Percentiles rank a stretch among this genome's conserved stretches.
Conservation (phyloP, 2,797 vertebrate species). For the Apogon talboti region DNA sequence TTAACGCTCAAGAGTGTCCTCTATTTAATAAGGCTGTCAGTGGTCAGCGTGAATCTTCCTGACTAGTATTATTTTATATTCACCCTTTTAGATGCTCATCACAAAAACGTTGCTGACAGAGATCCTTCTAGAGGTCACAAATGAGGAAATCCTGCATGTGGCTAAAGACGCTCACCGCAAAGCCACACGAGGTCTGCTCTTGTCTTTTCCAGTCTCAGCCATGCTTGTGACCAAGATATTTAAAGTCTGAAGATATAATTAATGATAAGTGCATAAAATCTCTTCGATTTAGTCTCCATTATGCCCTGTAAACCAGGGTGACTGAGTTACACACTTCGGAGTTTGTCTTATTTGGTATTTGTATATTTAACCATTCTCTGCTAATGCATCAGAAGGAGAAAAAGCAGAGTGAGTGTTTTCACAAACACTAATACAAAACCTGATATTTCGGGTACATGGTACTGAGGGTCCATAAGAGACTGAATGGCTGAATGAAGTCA, state of each 20-base stretch:
- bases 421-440: conserved; percentile 42
- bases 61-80: background rate
- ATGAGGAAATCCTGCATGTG: conserved; percentile 95
- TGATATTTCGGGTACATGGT: conserved; percentile 38
- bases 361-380: conserved; percentile 77
- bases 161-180: conserved; percentile 95
- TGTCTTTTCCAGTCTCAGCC: conserved; percentile 63
- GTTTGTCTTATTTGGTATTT: conserved; percentile 31
- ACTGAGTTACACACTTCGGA: conserved; percentile 46
- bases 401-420: conserved; percentile 58
- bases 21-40: background rate
- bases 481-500: conserved; percentile 57
- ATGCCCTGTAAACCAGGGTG: conserved; percentile 46
- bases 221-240: conserved; percentile 62
- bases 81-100: conserved; percentile 88
- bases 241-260: conserved; percentile 55
- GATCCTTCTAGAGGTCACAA: conserved; percentile 97
- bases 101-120: conserved; percentile 98
- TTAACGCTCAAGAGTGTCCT: background rate
- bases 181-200: conserved; percentile 96
- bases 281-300: conserved; percentile 8
- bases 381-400: conserved; percentile 77
- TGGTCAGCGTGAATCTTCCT: background rate
- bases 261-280: conserved; percentile 27
- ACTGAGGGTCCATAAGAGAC: conserved; percentile 44